phyloP scores from a whole-genome alignment of 2,888 invertebrate species.

The Quadroppia sp. region DNA sequence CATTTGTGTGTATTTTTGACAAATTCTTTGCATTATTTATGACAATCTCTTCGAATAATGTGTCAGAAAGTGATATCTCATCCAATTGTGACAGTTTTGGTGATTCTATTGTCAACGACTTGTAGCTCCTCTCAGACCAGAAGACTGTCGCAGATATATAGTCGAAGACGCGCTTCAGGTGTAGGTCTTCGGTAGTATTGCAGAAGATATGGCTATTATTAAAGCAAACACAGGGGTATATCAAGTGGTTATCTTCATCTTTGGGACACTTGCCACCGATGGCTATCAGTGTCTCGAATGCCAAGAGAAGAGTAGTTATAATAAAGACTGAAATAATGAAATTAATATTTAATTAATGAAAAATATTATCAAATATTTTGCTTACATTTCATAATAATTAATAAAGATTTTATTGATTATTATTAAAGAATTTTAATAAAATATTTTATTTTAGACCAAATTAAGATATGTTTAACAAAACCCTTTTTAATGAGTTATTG shows the following conservation, averaged over 20 bases:
- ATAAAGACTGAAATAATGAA: neutral
- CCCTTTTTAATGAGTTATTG: no score
- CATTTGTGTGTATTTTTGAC: neutral
- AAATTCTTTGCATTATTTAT: neutral
- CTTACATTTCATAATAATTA: no score
- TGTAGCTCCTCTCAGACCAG: neutral
- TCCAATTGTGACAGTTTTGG: conserved; percentile 12
- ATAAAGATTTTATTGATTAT: no score
- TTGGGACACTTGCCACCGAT: conserved; percentile 1
- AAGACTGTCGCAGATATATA: neutral
- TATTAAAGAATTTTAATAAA: no score
- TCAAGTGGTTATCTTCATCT: neutral
- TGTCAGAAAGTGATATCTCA: neutral
- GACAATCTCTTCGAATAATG: neutral
- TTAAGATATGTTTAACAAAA: no score
- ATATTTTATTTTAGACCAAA: no score
- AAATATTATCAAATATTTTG: neutral
- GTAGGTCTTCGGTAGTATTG: neutral
- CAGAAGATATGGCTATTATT: neutral
- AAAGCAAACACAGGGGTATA: neutral
- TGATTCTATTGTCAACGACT: neutral
- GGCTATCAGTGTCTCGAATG: neutral
- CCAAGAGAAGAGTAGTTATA: neutral
- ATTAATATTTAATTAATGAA: neutral
- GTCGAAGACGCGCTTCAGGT: neutral